Base-by-base conservation (phyloP, 2,888 invertebrate genomes). In the Diaprepes abbreviatus region DNA sequence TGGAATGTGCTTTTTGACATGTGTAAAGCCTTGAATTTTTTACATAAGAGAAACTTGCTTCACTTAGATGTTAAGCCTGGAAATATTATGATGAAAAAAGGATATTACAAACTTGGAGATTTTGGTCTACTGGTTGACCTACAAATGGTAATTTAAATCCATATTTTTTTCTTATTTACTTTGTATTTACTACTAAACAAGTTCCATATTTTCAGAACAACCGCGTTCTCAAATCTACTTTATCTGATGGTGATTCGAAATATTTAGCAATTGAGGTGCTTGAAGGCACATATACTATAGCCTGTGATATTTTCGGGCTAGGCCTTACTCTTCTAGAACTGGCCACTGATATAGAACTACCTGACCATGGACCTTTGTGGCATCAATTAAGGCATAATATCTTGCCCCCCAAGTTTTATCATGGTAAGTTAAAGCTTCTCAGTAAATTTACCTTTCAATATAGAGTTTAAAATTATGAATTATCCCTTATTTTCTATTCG, bases 51-150 rank as follows among this genome's bases (percentile, higher is more conserved):
- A 57, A 86, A 89, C 79, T 84, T 92, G 33, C 86, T 93, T 33
- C 93, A 93, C 80, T 85, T 93, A 82, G 93, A 93, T 83, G 90
- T 93, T 35, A 93, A 93, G 81, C 89, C 92, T 45, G 92, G 91
- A 58, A 93, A 93, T 81, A 91, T 93, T 55, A 88, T 93, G 77
- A 87, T 93, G 65, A 85, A 86, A 69, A 87, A 89, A 77, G 88
- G 88, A 12, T 81, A 80, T n/a, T 93, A 90, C 80, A 93, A 93
- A 81, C 84, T 93, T 2, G 90, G 89, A 36, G 93, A 93, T 83
- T 93, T 93, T 82, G 93, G 93, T 9, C 85, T 93, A 10, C 88
- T 92, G 10, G 85, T 90, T 19, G 90, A 92, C 80, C 79, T 91
- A 28, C 86, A 87, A 63, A 85, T 86, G 80, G 85, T 85, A 76